Base-by-base conservation (phyloP, 2,888 invertebrate species). In the Drosophila mimica region DNA sequence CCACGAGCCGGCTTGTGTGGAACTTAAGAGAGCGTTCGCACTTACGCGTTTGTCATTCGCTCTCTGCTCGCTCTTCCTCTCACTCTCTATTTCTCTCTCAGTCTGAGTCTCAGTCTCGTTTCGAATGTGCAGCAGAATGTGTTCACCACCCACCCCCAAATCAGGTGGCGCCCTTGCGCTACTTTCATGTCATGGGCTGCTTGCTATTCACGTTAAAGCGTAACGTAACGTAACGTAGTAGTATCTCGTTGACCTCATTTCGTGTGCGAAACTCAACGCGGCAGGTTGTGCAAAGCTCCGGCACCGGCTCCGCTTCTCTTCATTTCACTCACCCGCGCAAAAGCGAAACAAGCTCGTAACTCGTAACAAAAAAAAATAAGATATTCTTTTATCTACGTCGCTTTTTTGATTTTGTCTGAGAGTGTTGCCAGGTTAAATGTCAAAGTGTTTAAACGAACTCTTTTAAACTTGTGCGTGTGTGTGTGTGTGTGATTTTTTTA, bases 211-310 rank as follows among this genome's bases (percentile, higher is more conserved):
- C 71, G 63, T 64, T 63, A 51, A 61, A 65, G 30, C 70, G 70
- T 72, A 62, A 60, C 80, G 71, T 78, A 73, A 61, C 68, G 64
- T 68, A 73, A 66, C 59, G 82, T 76, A 74, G 74, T 90, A 89
- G 74, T 90, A 90, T 89, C 89, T 90, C 64, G 91, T 91, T 91
- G 91, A 92, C 91, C 91, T 92, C 92, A 92, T 92, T 92, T 92
- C 91, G 89, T 90, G 82, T 90, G 90, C 90, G 91, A 90, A 88
- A 88, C 84, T 89, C 92, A 84, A 86, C 82, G 92, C 90, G 89
- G 83, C 85, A 90, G 91, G 88, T 89, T 90, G 87, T 90, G 89
- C 74, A 84, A 57, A 57, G 84, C 86, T 52, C 60, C 68, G 66
- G 58, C 70, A 57, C 57, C 57, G 57, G 57, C 57, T 43, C 40